phyloP scores from a whole-genome alignment of 2,888 invertebrate species.

The Eudemis profundana region DNA sequence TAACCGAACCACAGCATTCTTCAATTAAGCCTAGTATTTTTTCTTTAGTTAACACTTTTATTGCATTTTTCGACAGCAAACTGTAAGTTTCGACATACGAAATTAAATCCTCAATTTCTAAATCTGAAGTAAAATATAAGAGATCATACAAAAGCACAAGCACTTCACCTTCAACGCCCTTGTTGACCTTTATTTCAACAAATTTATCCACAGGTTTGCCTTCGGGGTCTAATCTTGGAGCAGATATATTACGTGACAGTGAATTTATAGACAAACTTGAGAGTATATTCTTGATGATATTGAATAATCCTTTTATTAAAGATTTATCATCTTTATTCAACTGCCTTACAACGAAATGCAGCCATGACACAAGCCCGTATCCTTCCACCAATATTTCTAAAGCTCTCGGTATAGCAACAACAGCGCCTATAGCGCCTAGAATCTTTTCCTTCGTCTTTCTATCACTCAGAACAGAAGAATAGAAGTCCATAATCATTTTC shows the following conservation, averaged over 20 bases:
- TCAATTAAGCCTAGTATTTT: slow-evolving; percentile 65
- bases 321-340: slow-evolving; percentile 61
- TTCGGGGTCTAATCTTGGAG: slow-evolving; percentile 51
- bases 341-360: slow-evolving; percentile 72
- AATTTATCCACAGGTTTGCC: slow-evolving; percentile 55
- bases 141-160: slow-evolving; percentile 64
- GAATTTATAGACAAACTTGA: slow-evolving; percentile 65
- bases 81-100: slow-evolving; percentile 63
- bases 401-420: slow-evolving; percentile 87
- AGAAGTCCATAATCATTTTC: slow-evolving; percentile 91
- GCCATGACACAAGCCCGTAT: slow-evolving; percentile 90
- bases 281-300: slow-evolving; percentile 63
- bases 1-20: slow-evolving; percentile 54
- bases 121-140: slow-evolving; percentile 58
- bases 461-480: slow-evolving; percentile 87
- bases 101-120: slow-evolving; percentile 61
- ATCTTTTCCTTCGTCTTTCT: slow-evolving; percentile 87
- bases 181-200: slow-evolving; percentile 68
- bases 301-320: slow-evolving; percentile 59
- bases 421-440: slow-evolving; percentile 86
- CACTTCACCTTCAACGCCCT: slow-evolving; percentile 71
- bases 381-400: slow-evolving; percentile 87
- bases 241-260: slow-evolving; percentile 60
- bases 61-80: slow-evolving; percentile 65
- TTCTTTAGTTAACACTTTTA: slow-evolving; percentile 68